Evolutionary conservation across 2,888 invertebrate genomes (phyloP), one percentile per base, ranked within the genome.

Genomic region (Tipula helvola): DNA sequence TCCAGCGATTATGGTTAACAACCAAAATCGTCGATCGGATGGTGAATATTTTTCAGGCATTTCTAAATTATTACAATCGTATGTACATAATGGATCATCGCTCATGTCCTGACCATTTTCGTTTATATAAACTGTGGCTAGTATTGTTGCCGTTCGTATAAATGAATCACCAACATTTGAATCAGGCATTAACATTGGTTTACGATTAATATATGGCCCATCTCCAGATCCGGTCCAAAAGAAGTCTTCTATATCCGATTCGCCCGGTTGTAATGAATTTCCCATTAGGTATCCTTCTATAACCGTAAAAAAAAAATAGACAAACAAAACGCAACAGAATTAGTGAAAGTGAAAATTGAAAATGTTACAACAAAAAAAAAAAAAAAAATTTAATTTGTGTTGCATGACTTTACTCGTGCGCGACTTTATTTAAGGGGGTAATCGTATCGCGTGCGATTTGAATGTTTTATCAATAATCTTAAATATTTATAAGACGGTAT

Each of bases 191-290:
- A 93, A 91, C 87, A 91, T 91, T 12, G 91, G 91, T 87, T 91
- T 90, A 88, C 90, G 90, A 7, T 91, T 88, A 87, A 90, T 91
- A 8, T 94, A 93, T 0, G 95, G 95, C 0, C 96, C 96, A 90
- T 97, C 97, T 0, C 97, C 97, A 0, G 96, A 96, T 0, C 97
- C 97, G 0, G 96, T 96, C 97, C 97, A 97, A 91, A 97, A 96
- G 91, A 97, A 97, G 90, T 97, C 97, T 89, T 97, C 96, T 2
- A 92, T 89, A 87, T 92, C 91, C 87, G 91, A 90, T 86, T 91
- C 87, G 3, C 88, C 85, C 41, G 84, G 84, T 84, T 84, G 84
- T 5, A 84, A 39, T 5, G 84, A 36, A 16, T 84, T 84, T n/a
- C 41, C 84, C 7, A 5, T 41, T 5, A 84, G n/a, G 16, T 39